These are phyloP conservation scores for Drosophila pseudoananassae DNA, from an alignment of 1,140 invertebrate species.

Conservation along the genomic window DNA sequence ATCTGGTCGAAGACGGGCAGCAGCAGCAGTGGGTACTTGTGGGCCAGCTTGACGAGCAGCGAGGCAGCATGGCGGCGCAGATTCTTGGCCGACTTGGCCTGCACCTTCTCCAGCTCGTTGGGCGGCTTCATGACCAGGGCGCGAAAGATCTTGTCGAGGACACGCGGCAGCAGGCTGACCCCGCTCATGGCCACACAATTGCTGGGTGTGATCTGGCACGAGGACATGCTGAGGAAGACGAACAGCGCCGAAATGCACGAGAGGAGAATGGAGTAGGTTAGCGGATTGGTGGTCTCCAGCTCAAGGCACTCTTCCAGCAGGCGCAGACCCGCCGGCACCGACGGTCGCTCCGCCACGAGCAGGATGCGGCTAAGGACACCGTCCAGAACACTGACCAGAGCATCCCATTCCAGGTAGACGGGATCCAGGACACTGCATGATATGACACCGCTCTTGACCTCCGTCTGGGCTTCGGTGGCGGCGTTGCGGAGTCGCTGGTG, in stretches of 20 bases:
- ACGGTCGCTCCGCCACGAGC: constrained; percentile 87
- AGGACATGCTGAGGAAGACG: constrained; percentile 94
- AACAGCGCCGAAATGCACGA: constrained; percentile 96
- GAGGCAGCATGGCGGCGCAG: constrained; percentile 94
- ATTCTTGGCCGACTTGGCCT: constrained; percentile 89
- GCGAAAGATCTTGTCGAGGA: constrained; percentile 94
- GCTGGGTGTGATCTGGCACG: constrained; percentile 88
- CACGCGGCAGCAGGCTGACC: constrained; percentile 89
- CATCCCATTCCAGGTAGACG: constrained; percentile 94
- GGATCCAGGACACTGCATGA: constrained; percentile 86
- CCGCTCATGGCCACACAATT: constrained; percentile 88
- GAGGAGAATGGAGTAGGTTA: constrained; percentile 91
- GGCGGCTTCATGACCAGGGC: constrained; percentile 90
- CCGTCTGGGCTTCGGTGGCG: constrained; percentile 84
- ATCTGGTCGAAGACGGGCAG: constrained; percentile 95
- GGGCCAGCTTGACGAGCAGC: constrained; percentile 94
- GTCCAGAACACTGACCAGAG: constrained; percentile 89
- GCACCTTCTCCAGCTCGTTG: constrained; percentile 84
- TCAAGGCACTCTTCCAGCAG: constrained; percentile 91
- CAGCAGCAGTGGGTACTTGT: constrained; percentile 92
- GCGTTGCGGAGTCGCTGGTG: constrained; percentile 87
- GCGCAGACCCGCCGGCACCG: constrained; percentile 88
- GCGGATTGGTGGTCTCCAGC: constrained; percentile 90
- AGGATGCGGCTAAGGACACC: constrained; percentile 91
- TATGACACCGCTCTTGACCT: constrained; percentile 56